Evolutionary conservation across 2,113 vertebrate genomes (phyloP), one percentile per base, ranked within the genome.

Genomic region (Platichthys flesus): DNA sequence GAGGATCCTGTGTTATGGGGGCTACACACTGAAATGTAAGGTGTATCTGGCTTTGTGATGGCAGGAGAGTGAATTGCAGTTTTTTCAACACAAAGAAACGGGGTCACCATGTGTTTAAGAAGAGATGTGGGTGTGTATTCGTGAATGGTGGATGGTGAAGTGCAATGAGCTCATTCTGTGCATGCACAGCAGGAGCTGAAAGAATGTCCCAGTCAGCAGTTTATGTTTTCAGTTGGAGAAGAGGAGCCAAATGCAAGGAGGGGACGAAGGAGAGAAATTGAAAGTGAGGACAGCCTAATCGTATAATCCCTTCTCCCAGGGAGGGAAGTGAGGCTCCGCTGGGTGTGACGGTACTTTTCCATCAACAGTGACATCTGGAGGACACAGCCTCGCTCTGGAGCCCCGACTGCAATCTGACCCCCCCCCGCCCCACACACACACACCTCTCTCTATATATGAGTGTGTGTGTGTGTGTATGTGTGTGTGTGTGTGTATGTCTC

Each of bases 281-380:
- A 49, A 80, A 71, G 35, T 0, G 59, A 69, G 72, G 56, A 71
- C 20, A 16, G 47, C 47, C 24, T 84, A 68, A 70, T 83, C 20
- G 3, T 55, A 75, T 79, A 88, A 56, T 83, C 81, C 81, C 37
- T 28, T 49, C 51, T 69, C 55, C 63, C 54, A 37, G 49, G 51
- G 74, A 75, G 72, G 56, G 45, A 73, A 56, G 69, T 3, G 59
- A 60, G 3, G 71, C 62, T 77, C 62, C 2, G 0, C 37, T 24
- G 59, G 60, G 45, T 45, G 64, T 58, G 84, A 81, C 35, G 2
- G 74, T 89, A 81, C 74, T 81, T 91, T 90, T 89, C 88, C 80
- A 42, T 85, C 79, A 71, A 2, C 0, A 3, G 40, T 87, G 84
- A 87, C 86, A 87, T 76, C 79, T 79, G 74, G 72, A 90, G 88